A percentile compares a stretch with the other conserved stretches of the same genome.
These are phyloP conservation scores for Diglossa brunneiventris DNA, from an alignment of 2,113 vertebrate species.

Conservation along the genomic window DNA sequence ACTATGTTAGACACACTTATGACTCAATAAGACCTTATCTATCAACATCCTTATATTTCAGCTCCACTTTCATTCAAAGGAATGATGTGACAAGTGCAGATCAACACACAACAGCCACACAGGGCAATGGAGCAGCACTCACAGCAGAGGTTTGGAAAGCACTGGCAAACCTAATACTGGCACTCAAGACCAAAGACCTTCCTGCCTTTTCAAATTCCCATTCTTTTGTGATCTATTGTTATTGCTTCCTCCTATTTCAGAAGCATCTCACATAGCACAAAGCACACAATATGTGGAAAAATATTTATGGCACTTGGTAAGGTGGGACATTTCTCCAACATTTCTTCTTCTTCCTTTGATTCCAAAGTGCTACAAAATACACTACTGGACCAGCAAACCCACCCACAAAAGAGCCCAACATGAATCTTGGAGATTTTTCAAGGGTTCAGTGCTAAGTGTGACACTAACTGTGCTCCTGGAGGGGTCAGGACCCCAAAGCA, in stretches of 20 bases:
- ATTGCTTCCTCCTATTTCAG: background rate
- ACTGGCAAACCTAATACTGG: background rate
- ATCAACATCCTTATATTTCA: background rate
- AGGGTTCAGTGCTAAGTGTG: background rate
- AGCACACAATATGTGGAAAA: background rate
- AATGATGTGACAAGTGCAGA: background rate
- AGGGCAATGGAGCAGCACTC: background rate
- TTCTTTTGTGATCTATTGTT: background rate
- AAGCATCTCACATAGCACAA: background rate
- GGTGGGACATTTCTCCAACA: background rate
- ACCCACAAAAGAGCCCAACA: background rate
- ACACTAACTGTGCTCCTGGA: fast-evolving
- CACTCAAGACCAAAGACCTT: background rate
- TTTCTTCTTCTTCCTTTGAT: background rate
- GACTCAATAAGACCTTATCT: background rate
- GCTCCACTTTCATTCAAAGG: background rate
- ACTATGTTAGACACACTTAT: background rate
- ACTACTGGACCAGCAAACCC: background rate
- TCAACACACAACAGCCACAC: background rate
- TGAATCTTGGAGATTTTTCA: background rate
- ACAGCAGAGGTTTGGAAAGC: background rate
- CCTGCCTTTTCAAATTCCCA: background rate
- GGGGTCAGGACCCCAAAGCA: background rate
- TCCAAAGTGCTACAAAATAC: background rate
- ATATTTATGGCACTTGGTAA: background rate